Evolutionary conservation across 1,140 invertebrate genomes (phyloP).

Genomic region (Orchesella cincta): DNA sequence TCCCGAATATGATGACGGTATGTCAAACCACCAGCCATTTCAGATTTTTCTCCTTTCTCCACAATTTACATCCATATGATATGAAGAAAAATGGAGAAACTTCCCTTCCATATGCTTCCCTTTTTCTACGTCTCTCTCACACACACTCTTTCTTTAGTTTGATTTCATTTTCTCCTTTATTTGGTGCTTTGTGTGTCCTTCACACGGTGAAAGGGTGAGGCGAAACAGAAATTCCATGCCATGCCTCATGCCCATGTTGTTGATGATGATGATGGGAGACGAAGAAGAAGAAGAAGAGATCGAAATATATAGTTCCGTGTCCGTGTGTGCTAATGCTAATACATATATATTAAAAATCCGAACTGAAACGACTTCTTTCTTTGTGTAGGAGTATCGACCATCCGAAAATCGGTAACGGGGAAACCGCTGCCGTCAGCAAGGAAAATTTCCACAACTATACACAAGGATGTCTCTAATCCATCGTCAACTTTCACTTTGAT

Average conservation of each 20-base stretch:
- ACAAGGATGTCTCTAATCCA: conserved; percentile 53
- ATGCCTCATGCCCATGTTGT: too few species aligned
- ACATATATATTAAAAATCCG: too few species aligned
- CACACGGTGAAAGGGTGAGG: too few species aligned
- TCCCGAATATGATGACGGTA: conserved; percentile 79
- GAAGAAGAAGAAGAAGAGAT: too few species aligned
- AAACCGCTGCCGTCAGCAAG: conserved; percentile 53
- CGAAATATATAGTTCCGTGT: too few species aligned
- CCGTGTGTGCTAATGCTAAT: too few species aligned
- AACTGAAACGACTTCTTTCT: background rate
- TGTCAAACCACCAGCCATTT: conserved; percentile 51
- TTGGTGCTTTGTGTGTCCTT: too few species aligned
- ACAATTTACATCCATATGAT: background rate
- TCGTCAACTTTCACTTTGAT: conserved; percentile 67
- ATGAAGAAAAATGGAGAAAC: background rate
- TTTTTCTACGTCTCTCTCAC: background rate
- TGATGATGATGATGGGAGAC: too few species aligned
- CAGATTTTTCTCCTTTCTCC: conserved; percentile 22
- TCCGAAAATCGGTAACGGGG: conserved; percentile 49
- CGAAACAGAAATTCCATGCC: too few species aligned
- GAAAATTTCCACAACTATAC: conserved; percentile 53
- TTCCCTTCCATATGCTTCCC: background rate
- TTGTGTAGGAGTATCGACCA: conserved; percentile 45
- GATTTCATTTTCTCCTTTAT: too few species aligned
- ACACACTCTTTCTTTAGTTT: too few species aligned